Evolutionary conservation across 2,888 invertebrate species (phyloP), one percentile per base, ranked within the genome.

Genomic region (Caenorhabditis drosophilae): DNA sequence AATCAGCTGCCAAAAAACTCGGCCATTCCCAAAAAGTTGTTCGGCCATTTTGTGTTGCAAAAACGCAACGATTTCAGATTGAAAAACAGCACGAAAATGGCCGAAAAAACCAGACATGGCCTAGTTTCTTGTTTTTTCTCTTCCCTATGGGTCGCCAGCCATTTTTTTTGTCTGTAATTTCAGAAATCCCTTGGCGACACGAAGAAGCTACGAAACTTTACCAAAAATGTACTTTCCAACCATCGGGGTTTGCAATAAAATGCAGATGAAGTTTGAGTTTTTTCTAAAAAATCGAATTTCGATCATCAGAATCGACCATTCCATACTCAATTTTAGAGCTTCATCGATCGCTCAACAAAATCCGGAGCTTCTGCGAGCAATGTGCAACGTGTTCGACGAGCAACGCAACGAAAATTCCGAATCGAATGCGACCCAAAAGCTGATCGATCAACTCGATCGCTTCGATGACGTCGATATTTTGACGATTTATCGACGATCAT

Each of bases 211-310:
- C 46, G 78, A 79, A 40, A 74, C 77, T 16, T 71, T 79, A 3
- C 56, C 73, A 12, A 58, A 64, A 12, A 73, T 78, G 52, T 58
- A 71, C 20, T 78, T 79, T 46, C 79, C 79, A 15, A 71, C 73
- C 7, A 67, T 79, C 18, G 70, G 77, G 18, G 70, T 79, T 15
- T 79, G 79, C 59, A 79, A 79, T 55, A 79, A 79, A 50, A 78
- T 79, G 79, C 79, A 79, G 49, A 41, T 79, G 31, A 79, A 75
- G 79, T 77, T 31, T 25, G 49, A 12, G 16, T 15, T 26, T 31
- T 31, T 31, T 31, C 31, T 31, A 12, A 31, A 31, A 31, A 9
- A 9, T 31, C 31, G 12, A 9, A 31, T 31, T 31, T 31, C 12
- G 6, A 9, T 6, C 31, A 31, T 31, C 31, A 31, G 12, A 38